phyloP scores from a whole-genome alignment of 2,888 invertebrate genomes.

The Scrobipalpa costella region DNA sequence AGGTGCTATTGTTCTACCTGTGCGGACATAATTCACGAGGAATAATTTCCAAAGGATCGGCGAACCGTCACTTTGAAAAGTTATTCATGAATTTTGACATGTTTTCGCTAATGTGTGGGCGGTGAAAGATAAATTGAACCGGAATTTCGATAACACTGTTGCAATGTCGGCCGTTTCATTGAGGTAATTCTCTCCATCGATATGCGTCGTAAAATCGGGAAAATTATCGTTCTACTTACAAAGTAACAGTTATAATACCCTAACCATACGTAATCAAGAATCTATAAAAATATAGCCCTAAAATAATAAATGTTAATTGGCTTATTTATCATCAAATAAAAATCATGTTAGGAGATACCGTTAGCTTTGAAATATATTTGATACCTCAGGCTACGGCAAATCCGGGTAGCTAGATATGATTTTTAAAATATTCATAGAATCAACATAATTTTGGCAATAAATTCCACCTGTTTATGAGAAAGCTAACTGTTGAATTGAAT shows the following conservation, averaged over 20 bases:
- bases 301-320: slow-evolving; percentile 26
- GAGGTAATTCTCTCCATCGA: background rate
- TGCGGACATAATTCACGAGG: slow-evolving; percentile 23
- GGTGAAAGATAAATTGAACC: slow-evolving; percentile 9
- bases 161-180: background rate
- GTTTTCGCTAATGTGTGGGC: slow-evolving; percentile 11
- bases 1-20: slow-evolving; percentile 37
- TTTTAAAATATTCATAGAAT: slow-evolving; percentile 30
- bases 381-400: slow-evolving; percentile 26
- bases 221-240: background rate
- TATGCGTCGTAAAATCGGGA: slow-evolving; percentile 4
- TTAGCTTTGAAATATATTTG: slow-evolving; percentile 22
- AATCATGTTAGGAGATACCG: slow-evolving; percentile 28
- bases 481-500: slow-evolving; percentile 43
- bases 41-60: slow-evolving; percentile 13
- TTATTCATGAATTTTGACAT: slow-evolving; percentile 13
- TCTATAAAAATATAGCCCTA: background rate
- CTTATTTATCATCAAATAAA: slow-evolving; percentile 30
- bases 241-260: background rate
- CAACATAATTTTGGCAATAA: slow-evolving; percentile 28
- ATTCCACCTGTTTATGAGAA: slow-evolving; percentile 28
- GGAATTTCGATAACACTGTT: slow-evolving; percentile 10
- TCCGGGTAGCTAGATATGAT: slow-evolving; percentile 15
- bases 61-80: slow-evolving; percentile 19
- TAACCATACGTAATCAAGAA: background rate